Percentiles rank a stretch among this genome's conserved stretches.
Evolutionary conservation across 2,113 vertebrate genomes (phyloP).

Genomic region (cat (Felis catus)): DNA sequence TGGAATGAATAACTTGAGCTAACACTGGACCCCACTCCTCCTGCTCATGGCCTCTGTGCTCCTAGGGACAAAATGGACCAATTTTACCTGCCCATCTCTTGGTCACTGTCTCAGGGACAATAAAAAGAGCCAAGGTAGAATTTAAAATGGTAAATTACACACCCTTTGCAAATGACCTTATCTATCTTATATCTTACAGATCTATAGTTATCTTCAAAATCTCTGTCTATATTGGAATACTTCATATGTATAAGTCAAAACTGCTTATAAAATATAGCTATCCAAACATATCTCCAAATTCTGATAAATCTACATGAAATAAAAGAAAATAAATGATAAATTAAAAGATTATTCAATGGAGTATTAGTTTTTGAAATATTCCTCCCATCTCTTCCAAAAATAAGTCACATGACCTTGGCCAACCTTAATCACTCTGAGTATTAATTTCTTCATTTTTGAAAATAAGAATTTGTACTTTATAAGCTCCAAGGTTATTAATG

Average conservation of each 20-base stretch:
- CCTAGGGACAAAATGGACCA: background rate
- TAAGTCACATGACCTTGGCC: background rate
- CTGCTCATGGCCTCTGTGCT: background rate
- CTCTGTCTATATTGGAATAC: background rate
- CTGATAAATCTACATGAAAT: background rate
- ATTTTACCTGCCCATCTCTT: background rate
- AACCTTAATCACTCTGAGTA: background rate
- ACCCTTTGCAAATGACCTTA: background rate
- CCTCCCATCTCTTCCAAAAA: background rate
- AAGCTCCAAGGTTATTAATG: background rate
- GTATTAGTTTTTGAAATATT: background rate
- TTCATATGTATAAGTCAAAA: background rate
- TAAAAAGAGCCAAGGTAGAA: background rate
- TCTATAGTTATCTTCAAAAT: background rate
- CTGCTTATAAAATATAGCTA: background rate
- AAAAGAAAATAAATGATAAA: background rate
- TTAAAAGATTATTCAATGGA: background rate
- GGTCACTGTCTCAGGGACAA: background rate
- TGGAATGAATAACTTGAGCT: background rate
- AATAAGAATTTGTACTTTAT: background rate
- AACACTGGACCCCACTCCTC: background rate
- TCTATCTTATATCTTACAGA: background rate
- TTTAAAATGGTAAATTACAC: background rate
- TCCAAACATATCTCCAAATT: background rate
- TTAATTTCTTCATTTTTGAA: background rate